Percentiles rank a stretch among this genome's conserved stretches.
phyloP scores from a whole-genome alignment of 1,140 invertebrate genomes.

The Homarus americanus region DNA sequence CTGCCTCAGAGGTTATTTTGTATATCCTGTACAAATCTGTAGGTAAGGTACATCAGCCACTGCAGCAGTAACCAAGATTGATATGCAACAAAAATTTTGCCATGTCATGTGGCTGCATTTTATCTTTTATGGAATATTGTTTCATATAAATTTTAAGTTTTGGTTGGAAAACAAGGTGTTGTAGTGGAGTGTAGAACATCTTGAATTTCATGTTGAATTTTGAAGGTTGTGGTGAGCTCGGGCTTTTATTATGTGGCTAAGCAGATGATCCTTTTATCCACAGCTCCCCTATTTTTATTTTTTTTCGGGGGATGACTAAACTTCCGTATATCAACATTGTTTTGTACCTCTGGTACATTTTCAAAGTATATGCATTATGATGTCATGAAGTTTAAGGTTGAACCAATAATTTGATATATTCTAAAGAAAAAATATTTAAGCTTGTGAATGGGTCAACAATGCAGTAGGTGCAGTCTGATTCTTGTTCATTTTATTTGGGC shows the following conservation, averaged over 20 bases:
- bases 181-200: neutral
- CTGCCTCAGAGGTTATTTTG: constrained; percentile 63
- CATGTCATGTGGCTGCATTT: constrained; percentile 33
- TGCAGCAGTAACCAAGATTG: neutral
- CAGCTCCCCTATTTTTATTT: no score
- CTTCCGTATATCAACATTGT: no score
- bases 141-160: neutral
- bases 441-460: neutral
- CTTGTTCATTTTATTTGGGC: neutral
- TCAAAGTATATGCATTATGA: neutral
- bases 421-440: neutral
- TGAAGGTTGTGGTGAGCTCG: constrained; percentile 30
- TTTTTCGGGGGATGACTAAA: no score
- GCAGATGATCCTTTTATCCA: constrained; percentile 19
- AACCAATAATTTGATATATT: no score
- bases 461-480: no score
- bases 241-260: constrained; percentile 19
- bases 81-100: constrained; percentile 17
- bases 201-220: neutral
- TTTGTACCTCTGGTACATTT: neutral
- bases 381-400: constrained; percentile 4
- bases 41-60: constrained; percentile 57
- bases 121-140: constrained; percentile 3
- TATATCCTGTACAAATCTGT: constrained; percentile 64
- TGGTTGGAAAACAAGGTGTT: neutral